Evolutionary conservation across 2,888 invertebrate species (phyloP), one percentile per base, ranked within the genome.

Genomic region (Aradus depressus): DNA sequence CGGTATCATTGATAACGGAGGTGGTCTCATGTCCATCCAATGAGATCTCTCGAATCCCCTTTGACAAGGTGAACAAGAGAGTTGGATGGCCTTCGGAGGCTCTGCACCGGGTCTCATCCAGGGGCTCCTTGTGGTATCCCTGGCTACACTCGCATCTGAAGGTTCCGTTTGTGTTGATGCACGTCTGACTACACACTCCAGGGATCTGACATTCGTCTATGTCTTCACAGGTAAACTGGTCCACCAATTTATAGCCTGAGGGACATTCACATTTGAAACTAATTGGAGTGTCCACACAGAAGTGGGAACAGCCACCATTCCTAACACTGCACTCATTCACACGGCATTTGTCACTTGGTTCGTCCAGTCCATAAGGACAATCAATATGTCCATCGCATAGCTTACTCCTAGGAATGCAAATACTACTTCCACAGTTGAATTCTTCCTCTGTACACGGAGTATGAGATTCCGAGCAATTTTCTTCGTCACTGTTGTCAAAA

Each of bases 101-200:
- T 69, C 89, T 90, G 68, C 90, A 91, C 47, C 81, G 75, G 3
- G 86, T 87, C 44, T 81, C 77, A 65, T 91, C 85, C 49, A 81
- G 75, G 0, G 87, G 87, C 67, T 91, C 89, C 32, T 85, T 71
- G 57, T 81, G 77, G 67, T 96, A 97, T 1, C 93, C 95, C 0
- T 76, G 68, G 56, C 84, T 76, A 65, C 97, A 97, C 64, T 85
- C 84, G 67, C 97, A 97, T 64, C 90, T 90, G 72, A 84, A 96
- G 2, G 82, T 77, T 3, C 96, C 96, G 63, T 86, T 81, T 62
- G 84, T 84, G 67, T 97, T 96, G 60, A 80, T 77, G 68, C 97
- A 97, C 59, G 78, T 75, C 67, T 97, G 97, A 1, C 96, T 96
- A 67, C 97, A 97, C 10, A 82, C 77, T 10, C 92, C 95, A 0